These are phyloP conservation scores for Pterocles burchelli DNA, from an alignment of 2,113 vertebrate species.

Conservation along the genomic window DNA sequence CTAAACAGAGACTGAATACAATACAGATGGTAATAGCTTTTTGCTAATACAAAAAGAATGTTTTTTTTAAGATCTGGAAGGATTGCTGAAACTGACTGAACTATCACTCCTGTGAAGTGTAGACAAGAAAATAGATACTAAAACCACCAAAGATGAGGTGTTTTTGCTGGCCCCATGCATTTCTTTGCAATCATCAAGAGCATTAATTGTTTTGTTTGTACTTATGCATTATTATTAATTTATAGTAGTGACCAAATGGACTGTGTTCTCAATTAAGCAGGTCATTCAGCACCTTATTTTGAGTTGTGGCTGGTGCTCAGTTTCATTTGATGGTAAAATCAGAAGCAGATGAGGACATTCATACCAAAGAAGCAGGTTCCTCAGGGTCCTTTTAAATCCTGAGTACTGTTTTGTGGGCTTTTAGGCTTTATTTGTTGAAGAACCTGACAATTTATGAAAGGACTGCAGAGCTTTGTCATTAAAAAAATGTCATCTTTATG, in stretches of 20 bases:
- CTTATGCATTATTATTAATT: not conserved
- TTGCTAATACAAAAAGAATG: constrained; percentile 58
- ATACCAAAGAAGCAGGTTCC: not conserved
- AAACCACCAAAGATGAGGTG: not conserved
- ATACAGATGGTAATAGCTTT: constrained; percentile 75
- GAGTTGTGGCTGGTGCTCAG: not conserved
- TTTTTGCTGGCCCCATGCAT: not conserved
- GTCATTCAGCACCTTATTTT: not conserved
- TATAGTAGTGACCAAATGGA: not conserved
- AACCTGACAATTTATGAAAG: not conserved
- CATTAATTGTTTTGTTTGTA: not conserved
- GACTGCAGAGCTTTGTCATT: not conserved
- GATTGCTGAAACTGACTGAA: constrained; percentile 6
- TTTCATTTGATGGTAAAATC: not conserved
- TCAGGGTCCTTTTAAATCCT: not conserved
- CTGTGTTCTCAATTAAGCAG: not conserved
- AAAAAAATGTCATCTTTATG: not conserved
- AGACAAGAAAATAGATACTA: constrained; percentile 16
- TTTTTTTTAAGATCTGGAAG: constrained; percentile 44
- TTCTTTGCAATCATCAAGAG: not conserved
- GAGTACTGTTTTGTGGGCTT: not conserved
- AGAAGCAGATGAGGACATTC: not conserved
- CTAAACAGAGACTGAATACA: constrained; percentile 63
- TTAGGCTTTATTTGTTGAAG: not conserved
- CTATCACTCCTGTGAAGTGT: not conserved